phyloP scores from a whole-genome alignment of 2,113 vertebrate genomes.

The Zosterops hypoxanthus region DNA sequence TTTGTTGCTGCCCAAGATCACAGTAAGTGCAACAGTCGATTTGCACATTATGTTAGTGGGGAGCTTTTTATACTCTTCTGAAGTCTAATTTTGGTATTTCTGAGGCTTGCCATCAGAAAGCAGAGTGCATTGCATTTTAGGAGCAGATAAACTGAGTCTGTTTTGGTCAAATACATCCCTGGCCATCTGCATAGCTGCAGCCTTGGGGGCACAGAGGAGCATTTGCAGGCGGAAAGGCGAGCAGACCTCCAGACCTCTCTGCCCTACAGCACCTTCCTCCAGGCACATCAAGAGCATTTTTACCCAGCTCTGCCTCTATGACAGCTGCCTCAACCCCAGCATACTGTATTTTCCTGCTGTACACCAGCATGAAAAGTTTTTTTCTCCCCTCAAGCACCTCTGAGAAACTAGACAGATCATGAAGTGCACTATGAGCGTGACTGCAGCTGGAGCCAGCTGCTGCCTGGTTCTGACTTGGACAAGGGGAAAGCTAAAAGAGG shows the following conservation, averaged over 20 bases:
- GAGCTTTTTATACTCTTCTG: slow-evolving; percentile 5
- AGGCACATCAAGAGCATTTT: background rate
- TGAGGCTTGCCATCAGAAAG: background rate
- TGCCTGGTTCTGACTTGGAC: background rate
- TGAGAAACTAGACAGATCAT: background rate
- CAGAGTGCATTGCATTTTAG: background rate
- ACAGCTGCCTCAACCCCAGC: background rate
- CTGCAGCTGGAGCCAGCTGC: background rate
- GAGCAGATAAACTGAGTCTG: background rate
- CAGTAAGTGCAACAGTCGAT: background rate
- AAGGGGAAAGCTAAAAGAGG: background rate
- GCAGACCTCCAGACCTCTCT: background rate
- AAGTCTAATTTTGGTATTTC: slow-evolving; percentile 15
- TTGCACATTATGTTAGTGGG: background rate
- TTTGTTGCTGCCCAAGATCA: slow-evolving; percentile 31
- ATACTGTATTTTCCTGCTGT: background rate
- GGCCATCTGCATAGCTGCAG: background rate
- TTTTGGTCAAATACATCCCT: background rate
- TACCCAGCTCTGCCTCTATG: background rate
- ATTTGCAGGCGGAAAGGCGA: background rate
- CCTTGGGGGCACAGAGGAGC: background rate
- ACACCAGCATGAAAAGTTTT: background rate
- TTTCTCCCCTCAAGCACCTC: background rate
- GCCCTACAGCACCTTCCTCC: background rate
- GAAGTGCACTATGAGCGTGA: background rate